These are phyloP conservation scores for Meta bourneti DNA, from an alignment of 2,888 invertebrate species.

Conservation along the genomic window DNA sequence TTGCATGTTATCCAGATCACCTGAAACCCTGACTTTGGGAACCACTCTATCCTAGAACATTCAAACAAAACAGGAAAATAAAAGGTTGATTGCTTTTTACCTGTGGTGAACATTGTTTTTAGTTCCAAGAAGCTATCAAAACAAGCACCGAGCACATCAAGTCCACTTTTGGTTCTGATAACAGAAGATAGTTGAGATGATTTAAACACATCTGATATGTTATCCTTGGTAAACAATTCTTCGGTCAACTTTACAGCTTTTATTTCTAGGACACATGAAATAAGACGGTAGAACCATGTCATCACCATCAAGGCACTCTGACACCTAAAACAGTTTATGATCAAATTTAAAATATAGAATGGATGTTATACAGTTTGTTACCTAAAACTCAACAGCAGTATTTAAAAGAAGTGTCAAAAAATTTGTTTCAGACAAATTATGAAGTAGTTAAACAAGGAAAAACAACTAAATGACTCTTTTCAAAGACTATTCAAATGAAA, in stretches of 20 bases:
- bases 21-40: too few species aligned
- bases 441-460: too few species aligned
- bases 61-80: too few species aligned
- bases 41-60: too few species aligned
- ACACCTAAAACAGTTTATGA: not conserved
- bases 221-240: not conserved
- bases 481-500: too few species aligned
- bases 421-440: too few species aligned
- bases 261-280: not conserved
- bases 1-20: too few species aligned
- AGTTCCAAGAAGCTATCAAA: slow-evolving; percentile 12
- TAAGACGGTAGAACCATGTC: slow-evolving; percentile 25
- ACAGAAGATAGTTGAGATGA: not conserved
- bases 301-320: slow-evolving; percentile 4
- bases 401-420: too few species aligned
- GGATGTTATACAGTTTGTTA: not conserved
- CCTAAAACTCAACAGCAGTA: too few species aligned
- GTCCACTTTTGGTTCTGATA: not conserved
- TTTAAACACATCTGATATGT: not conserved
- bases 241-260: not conserved
- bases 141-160: slow-evolving; percentile 25
- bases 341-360: not conserved
- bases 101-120: not conserved
- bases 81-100: not conserved
- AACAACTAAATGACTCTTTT: too few species aligned